Evolutionary conservation across 2,888 invertebrate genomes (phyloP), one percentile per base, ranked within the genome.

Genomic region (Drosophila macrospina): DNA sequence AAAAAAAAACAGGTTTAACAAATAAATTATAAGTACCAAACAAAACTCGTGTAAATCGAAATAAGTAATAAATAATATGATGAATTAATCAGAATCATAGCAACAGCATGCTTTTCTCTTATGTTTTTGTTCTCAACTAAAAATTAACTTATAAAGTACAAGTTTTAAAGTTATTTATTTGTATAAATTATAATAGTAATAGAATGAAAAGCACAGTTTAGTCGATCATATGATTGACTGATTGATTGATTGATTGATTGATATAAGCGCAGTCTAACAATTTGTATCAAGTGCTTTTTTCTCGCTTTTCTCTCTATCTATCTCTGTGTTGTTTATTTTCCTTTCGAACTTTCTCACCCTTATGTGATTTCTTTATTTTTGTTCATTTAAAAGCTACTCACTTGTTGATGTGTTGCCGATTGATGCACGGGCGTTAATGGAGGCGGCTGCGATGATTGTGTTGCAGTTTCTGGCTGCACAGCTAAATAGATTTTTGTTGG

Each of bases 401-500:
- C 92, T 91, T 92, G 92, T 84, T 92, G 92, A 74, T 91, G 91
- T 60, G 91, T 72, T 50, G 85, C 74, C 65, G 90, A 70, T 68
- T 90, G 90, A 69, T 93, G 93, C 3, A 93, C 93, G 77, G 94
- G 93, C 32, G 94, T 91, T 87, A 93, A 82, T 24, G 93, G 93
- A 10, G 93, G 93, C 8, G 93, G 93, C 78, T 93, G 93, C 28
- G 91, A 78, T 8, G 78, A 88, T 62, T 90, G 93, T 41, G 92
- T 91, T 90, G 79, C 91, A 10, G 83, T 67, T 66, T 78, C 90
- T 52, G 97, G 97, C 90, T 97, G 97, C 56, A 97, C 96, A 0
- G 97, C 97, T 65, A 97, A 92, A 90, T 97, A 97, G 89, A 97
- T 96, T 93, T 97, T 97, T 8, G 96, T 96, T 8, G 97, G 97